phyloP scores from a whole-genome alignment of 2,113 vertebrate genomes.

The Mesembrinibis cayennensis region DNA sequence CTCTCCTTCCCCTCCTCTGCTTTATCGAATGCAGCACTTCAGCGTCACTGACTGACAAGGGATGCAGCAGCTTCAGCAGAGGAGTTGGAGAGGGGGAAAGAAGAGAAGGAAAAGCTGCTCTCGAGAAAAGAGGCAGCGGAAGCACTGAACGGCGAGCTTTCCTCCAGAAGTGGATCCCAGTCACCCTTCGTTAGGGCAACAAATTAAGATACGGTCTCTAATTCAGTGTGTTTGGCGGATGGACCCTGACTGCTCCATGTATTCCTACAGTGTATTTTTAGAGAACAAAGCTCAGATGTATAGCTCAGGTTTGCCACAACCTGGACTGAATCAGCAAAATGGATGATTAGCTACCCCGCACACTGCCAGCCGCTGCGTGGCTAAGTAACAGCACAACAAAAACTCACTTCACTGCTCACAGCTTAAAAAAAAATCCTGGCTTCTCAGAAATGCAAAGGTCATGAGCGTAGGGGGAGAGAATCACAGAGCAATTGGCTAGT shows the following conservation, averaged over 20 bases:
- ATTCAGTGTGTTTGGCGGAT: background rate
- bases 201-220: background rate
- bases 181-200: background rate
- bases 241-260: background rate
- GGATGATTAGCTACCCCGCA: background rate
- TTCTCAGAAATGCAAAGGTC: background rate
- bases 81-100: background rate
- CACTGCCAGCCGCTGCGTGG: background rate
- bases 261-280: background rate
- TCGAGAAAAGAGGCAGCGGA: background rate
- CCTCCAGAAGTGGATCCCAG: background rate
- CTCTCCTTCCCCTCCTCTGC: background rate
- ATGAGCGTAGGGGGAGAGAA: background rate
- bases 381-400: background rate
- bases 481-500: background rate
- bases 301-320: background rate
- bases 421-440: background rate
- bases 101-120: background rate
- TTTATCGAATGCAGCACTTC: background rate
- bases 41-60: constrained; percentile 1
- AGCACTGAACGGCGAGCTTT: background rate
- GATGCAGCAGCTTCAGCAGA: background rate
- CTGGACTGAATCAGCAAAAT: constrained; percentile 35
- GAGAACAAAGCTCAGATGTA: background rate
- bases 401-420: background rate